Evolutionary conservation across 2,113 vertebrate species (phyloP).

Genomic region (Upupa epops): DNA sequence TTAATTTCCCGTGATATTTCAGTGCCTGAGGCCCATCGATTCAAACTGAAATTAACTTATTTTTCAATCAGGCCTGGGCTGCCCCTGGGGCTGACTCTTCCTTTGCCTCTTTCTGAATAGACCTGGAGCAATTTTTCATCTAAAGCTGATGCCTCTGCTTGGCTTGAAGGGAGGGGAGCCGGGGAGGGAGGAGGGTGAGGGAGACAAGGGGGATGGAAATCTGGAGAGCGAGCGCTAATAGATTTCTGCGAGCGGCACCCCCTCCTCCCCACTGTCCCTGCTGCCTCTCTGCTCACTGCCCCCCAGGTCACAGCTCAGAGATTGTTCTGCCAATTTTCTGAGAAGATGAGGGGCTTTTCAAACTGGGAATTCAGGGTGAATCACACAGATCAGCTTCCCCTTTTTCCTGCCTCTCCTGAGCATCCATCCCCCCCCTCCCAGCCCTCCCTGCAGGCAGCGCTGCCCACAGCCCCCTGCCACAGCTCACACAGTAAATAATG

Average conservation of each 20-base stretch:
- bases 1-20: constrained; percentile 99
- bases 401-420: neutral
- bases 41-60: constrained; percentile 99
- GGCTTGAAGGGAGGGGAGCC: constrained; percentile 38
- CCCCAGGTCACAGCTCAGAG: constrained; percentile 37
- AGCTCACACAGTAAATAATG: constrained; percentile 44
- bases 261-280: neutral
- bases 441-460: neutral
- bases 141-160: constrained; percentile 75
- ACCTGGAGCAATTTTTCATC: constrained; percentile 91
- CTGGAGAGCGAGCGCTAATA: constrained; percentile 51
- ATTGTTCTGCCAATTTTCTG: constrained; percentile 57
- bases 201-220: constrained; percentile 69
- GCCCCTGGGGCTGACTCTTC: constrained; percentile 93
- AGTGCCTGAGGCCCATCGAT: constrained; percentile 99
- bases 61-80: constrained; percentile 98
- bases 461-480: neutral
- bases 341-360: constrained; percentile 45
- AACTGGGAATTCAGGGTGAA: constrained; percentile 49
- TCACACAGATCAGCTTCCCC: neutral
- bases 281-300: neutral
- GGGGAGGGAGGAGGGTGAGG: constrained; percentile 20
- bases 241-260: constrained; percentile 31
- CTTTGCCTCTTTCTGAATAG: constrained; percentile 86
- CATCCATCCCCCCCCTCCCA: neutral